Evolutionary conservation across 1,140 invertebrate genomes (phyloP).

Genomic region (Dendroctonus ponderosae): DNA sequence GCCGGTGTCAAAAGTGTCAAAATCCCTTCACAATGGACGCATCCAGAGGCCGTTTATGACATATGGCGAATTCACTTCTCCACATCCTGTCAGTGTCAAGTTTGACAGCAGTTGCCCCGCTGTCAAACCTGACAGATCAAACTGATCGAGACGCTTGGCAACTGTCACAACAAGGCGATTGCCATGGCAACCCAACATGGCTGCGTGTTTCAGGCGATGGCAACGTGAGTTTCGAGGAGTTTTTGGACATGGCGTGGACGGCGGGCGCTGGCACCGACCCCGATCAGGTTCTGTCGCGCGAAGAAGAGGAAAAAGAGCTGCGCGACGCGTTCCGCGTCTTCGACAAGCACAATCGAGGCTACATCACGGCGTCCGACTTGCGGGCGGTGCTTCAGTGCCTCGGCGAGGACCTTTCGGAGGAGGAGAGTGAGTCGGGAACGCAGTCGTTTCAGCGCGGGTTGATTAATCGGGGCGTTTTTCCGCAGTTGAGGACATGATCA

Average conservation of each 20-base stretch:
- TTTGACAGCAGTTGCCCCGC: no score
- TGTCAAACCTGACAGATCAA: no score
- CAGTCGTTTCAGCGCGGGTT: not conserved
- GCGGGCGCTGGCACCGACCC: conserved; percentile 59
- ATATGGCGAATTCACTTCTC: no score
- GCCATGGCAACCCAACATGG: no score
- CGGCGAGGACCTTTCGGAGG: conserved; percentile 80
- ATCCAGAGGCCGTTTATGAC: no score
- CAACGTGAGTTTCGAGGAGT: conserved; percentile 89
- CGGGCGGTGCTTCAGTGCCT: conserved; percentile 80
- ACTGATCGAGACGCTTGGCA: no score
- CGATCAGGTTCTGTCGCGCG: conserved; percentile 47
- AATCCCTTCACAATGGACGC: no score
- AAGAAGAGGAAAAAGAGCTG: conserved; percentile 83
- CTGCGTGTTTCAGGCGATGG: conserved; percentile 77
- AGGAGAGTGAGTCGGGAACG: conserved; percentile 67
- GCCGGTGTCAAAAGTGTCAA: no score
- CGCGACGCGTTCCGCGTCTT: conserved; percentile 84
- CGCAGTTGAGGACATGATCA: conserved; percentile 90
- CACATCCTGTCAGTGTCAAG: no score
- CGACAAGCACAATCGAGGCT: conserved; percentile 83
- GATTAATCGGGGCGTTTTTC: conserved; percentile 38
- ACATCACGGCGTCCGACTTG: conserved; percentile 81
- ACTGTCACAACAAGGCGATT: no score
- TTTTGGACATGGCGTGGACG: conserved; percentile 83